phyloP scores from a whole-genome alignment of 2,797 vertebrate species.

The Spinus olivaceus region DNA sequence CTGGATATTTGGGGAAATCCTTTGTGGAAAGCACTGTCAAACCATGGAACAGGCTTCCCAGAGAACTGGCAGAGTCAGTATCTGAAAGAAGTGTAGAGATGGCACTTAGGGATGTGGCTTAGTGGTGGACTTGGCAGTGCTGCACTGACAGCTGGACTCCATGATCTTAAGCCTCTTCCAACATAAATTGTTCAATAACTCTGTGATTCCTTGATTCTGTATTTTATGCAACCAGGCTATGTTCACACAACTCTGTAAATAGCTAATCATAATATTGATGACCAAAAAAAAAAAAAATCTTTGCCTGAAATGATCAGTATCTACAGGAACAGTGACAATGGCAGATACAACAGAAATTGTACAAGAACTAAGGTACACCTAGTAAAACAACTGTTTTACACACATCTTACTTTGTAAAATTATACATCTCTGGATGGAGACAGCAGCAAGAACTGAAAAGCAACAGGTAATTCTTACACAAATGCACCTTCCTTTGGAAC shows the following conservation, averaged over 20 bases:
- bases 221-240: neutral
- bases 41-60: neutral
- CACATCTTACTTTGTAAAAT: neutral
- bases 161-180: neutral
- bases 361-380: neutral
- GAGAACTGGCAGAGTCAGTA: neutral
- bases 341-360: neutral
- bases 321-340: neutral
- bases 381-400: neutral
- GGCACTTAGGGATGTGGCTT: neutral
- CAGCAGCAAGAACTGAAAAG: neutral
- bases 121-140: neutral
- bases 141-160: neutral
- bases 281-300: neutral
- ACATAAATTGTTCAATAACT: neutral
- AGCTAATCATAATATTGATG: neutral
- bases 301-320: neutral
- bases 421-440: neutral
- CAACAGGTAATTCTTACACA: neutral
- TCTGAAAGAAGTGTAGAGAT: neutral
- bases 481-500: neutral
- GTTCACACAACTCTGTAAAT: neutral
- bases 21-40: neutral
- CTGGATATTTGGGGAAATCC: neutral
- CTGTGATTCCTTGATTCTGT: neutral